phyloP scores from a whole-genome alignment of 2,113 vertebrate genomes.

The Poecile atricapillus region DNA sequence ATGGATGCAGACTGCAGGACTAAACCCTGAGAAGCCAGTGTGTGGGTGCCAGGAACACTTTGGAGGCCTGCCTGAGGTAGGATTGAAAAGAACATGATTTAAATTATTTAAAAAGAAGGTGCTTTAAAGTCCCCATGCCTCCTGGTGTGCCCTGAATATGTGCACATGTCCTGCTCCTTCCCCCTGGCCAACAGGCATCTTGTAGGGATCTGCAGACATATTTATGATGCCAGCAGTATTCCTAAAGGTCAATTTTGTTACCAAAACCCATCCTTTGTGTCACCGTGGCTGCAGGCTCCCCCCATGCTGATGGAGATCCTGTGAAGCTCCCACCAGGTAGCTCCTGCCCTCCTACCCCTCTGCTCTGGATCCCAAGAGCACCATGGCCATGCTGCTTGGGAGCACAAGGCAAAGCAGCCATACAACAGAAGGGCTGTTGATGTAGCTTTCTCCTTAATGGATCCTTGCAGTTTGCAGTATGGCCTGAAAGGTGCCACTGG shows the following conservation, averaged over 20 bases:
- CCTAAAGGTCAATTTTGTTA: neutral
- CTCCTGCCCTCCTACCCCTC: neutral
- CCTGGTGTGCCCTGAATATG: neutral
- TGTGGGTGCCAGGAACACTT: rapidly evolving
- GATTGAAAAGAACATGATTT: neutral
- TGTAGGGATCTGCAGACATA: neutral
- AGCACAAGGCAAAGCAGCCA: neutral
- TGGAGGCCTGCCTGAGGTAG: neutral
- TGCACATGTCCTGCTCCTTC: neutral
- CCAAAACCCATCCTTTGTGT: neutral
- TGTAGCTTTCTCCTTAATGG: neutral
- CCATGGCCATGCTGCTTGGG: rapidly evolving
- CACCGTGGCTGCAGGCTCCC: neutral
- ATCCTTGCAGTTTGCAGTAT: neutral
- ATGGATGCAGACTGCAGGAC: neutral
- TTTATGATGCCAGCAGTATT: neutral
- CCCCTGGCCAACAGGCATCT: neutral
- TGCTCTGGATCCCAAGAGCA: neutral
- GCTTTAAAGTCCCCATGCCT: neutral
- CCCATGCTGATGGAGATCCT: neutral
- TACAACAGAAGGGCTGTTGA: rapidly evolving
- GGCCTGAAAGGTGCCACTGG: neutral
- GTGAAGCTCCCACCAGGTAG: neutral
- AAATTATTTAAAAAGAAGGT: neutral
- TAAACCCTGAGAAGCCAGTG: neutral